Evolutionary conservation across 2,888 invertebrate species (phyloP).

Genomic region (Oscheius sp.): DNA sequence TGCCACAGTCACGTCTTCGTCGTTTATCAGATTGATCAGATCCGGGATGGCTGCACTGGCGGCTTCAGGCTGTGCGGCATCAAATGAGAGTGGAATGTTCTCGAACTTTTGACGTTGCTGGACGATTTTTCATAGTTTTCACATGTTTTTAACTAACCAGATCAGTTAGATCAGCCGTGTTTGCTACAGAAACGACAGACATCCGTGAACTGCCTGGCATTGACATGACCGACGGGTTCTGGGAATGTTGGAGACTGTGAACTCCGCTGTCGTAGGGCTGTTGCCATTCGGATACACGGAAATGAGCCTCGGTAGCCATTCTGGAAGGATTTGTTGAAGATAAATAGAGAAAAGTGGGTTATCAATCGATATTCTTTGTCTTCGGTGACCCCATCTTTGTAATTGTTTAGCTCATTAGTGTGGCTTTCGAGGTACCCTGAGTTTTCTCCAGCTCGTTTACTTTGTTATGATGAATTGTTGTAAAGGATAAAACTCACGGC

Average conservation of each 20-base stretch:
- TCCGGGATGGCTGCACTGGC: conserved; percentile 61
- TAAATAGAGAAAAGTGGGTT: neutral
- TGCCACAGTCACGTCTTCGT: conserved; percentile 64
- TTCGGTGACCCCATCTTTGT: no score
- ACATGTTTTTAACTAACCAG: conserved; percentile 35
- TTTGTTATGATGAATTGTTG: no score
- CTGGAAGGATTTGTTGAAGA: neutral
- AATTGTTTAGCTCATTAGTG: no score
- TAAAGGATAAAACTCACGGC: neutral
- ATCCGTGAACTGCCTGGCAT: conserved; percentile 56
- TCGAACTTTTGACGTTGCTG: conserved; percentile 58
- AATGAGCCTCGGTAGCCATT: conserved; percentile 24
- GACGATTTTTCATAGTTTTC: neutral
- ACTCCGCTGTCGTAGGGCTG: conserved; percentile 67
- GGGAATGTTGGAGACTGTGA: conserved; percentile 68
- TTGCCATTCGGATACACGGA: conserved; percentile 57
- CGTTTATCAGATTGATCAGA: conserved; percentile 64
- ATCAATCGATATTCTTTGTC: no score
- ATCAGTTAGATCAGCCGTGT: conserved; percentile 53
- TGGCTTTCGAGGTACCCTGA: no score
- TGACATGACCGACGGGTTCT: conserved; percentile 64
- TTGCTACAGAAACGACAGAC: conserved; percentile 58
- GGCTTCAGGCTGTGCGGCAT: conserved; percentile 35
- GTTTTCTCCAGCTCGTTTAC: no score
- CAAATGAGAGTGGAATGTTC: conserved; percentile 40